Base-by-base conservation (phyloP, 1,140 invertebrate genomes). In the Drosophila athabasca region DNA sequence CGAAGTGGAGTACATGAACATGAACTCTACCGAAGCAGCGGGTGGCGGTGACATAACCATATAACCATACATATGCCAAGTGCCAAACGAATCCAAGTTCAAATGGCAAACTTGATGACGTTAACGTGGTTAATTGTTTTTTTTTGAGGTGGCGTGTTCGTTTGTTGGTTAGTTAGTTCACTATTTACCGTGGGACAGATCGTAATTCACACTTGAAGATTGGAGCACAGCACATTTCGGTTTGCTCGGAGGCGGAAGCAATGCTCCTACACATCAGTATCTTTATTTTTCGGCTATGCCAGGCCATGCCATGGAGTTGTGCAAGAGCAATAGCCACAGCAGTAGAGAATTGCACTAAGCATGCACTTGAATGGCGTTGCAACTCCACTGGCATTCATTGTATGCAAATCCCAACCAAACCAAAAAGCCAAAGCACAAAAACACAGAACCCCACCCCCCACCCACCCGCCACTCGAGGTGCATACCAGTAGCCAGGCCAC, bases 171-270 rank as follows among this genome's bases (percentile, higher is more conserved):
- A 69, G 49, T 71, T 78, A 51, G 72, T 68, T 76, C 24, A 72
- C 52, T 76, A 83, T 80, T 85, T 68, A 72, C 60, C 78, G 82
- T 87, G 82, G 70, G 82, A 87, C 83, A 88, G 83, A 87, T 87
- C 46, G 71, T 53, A 66, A 61, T 50, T 55, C 35, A 66, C 53
- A 58, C 57, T 68, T 22, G 44, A 17, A 74, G 82, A 78, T 85
- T 75, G 73, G 61, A 50, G 51, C 57, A 57, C 54, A 62, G 31
- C 8, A 9, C 31, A 3, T 3, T 31, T 59, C 26, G 39, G 19
- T 61, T 60, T 54, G 22, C 41, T 66, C 55, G 35, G 50, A 81
- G 76, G 74, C 82, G 82, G 82, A 85, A 87, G 82, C 66, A 55
- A 62, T 70, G 62, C 49, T 54, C 17, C 64, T 43, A 15, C 29